phyloP scores from a whole-genome alignment of 2,113 vertebrate species.

The Ctenodactylus gundi region DNA sequence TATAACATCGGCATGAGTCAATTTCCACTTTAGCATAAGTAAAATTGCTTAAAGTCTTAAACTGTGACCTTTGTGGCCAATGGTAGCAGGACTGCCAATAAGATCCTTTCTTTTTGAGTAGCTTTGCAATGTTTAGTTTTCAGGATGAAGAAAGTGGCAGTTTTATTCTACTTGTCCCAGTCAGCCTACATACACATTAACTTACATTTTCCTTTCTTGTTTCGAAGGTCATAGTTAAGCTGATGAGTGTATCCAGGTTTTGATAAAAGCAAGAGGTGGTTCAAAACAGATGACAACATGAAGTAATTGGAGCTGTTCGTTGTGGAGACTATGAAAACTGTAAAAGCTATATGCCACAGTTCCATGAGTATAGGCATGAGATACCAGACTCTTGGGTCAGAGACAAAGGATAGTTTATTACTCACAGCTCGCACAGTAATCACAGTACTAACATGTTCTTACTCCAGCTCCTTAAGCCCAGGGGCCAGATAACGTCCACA shows the following conservation, averaged over 20 bases:
- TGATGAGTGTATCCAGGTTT: neutral
- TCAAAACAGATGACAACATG: neutral
- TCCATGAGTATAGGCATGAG: neutral
- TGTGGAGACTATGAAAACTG: neutral
- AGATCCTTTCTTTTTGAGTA: neutral
- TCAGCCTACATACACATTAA: neutral
- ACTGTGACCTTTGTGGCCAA: neutral
- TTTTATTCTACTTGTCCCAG: slow-evolving; percentile 29
- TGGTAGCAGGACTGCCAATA: neutral
- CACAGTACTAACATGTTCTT: neutral
- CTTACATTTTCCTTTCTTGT: slow-evolving; percentile 34
- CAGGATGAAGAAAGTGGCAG: slow-evolving; percentile 18
- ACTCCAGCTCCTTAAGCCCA: neutral
- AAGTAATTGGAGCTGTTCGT: neutral
- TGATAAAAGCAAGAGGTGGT: slow-evolving; percentile 5
- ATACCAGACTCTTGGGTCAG: neutral
- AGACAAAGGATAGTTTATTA: neutral
- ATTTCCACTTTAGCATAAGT: neutral
- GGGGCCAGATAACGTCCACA: neutral
- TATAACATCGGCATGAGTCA: neutral
- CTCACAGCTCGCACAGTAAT: neutral
- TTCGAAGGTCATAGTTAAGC: neutral
- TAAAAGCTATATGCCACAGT: neutral
- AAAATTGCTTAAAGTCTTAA: slow-evolving; percentile 3
- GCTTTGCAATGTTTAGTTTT: neutral